phyloP scores from a whole-genome alignment of 2,113 vertebrate species.

The Chionis minor region DNA sequence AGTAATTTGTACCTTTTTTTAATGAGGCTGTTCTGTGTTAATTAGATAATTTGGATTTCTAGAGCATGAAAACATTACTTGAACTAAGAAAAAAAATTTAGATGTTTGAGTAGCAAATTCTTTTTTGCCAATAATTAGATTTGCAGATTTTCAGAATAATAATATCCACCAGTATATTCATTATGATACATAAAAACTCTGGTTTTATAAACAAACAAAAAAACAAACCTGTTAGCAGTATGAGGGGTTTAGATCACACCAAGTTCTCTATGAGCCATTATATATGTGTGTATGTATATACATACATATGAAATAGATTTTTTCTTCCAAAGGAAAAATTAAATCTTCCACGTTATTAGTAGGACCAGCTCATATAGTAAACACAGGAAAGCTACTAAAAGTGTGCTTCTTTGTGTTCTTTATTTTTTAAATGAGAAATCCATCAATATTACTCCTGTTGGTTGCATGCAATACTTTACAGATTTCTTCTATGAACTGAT shows the following conservation, averaged over 20 bases:
- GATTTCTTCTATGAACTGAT: not conserved
- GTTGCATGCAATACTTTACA: not conserved
- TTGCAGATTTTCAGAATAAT: not conserved
- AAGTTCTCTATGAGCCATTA: not conserved
- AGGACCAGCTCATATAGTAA: not conserved
- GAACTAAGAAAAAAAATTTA: not conserved
- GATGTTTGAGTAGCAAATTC: not conserved
- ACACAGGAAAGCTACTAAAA: not conserved
- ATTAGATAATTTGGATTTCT: not conserved
- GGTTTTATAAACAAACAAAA: not conserved
- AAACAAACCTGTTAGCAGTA: not conserved
- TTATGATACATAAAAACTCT: not conserved
- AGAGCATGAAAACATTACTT: not conserved
- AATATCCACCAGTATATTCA: not conserved
- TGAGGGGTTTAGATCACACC: rapidly evolving
- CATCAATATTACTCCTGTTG: not conserved
- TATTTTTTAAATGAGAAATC: not conserved
- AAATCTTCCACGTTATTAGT: not conserved
- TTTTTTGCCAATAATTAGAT: not conserved
- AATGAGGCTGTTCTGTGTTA: not conserved
- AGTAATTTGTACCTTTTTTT: not conserved
- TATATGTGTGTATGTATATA: too few relatives aligned
- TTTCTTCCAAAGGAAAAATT: not conserved
- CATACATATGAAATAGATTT: too few relatives aligned
- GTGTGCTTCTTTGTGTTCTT: not conserved